phyloP scores from a whole-genome alignment of 2,888 invertebrate genomes.

The Cosmopolites sordidus region DNA sequence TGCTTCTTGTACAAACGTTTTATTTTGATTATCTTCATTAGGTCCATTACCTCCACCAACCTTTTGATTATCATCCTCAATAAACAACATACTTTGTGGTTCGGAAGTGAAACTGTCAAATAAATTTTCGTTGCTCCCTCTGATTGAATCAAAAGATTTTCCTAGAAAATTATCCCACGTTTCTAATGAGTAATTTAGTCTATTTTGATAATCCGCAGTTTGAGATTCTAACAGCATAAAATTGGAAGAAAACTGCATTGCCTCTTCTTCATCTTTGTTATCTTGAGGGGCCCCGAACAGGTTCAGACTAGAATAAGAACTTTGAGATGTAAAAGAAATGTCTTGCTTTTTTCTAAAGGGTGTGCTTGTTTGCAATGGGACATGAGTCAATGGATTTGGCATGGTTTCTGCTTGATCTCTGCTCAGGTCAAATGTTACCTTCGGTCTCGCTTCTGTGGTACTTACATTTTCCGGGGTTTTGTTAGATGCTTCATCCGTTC shows the following conservation, averaged over 20 bases:
- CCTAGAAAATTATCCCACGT: constrained; percentile 49
- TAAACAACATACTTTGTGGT: constrained; percentile 41
- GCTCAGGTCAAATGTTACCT: constrained; percentile 39
- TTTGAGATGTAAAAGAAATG: constrained; percentile 21
- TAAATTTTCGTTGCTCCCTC: constrained; percentile 34
- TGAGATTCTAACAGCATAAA: constrained; percentile 10
- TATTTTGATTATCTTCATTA: constrained; percentile 12
- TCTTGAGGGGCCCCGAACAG: constrained; percentile 24
- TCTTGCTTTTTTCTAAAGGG: constrained; percentile 33
- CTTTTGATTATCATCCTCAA: constrained; percentile 29
- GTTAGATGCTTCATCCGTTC: neutral
- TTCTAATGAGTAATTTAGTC: constrained; percentile 45
- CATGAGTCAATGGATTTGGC: constrained; percentile 41
- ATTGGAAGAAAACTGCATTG: constrained; percentile 22
- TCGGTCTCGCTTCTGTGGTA: constrained; percentile 1
- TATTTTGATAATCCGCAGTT: constrained; percentile 17
- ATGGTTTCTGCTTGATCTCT: constrained; percentile 38
- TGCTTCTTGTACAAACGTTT: constrained; percentile 6
- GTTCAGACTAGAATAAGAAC: constrained; percentile 31
- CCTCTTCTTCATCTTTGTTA: constrained; percentile 24
- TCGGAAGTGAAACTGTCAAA: constrained; percentile 42
- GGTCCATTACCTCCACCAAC: neutral
- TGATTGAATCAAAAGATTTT: constrained; percentile 41
- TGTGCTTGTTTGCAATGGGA: constrained; percentile 37
- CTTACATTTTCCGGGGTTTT: constrained; percentile 1